Evolutionary conservation across 1,140 invertebrate genomes (phyloP), one percentile per base, ranked within the genome.

Genomic region (Orius laevigatus): DNA sequence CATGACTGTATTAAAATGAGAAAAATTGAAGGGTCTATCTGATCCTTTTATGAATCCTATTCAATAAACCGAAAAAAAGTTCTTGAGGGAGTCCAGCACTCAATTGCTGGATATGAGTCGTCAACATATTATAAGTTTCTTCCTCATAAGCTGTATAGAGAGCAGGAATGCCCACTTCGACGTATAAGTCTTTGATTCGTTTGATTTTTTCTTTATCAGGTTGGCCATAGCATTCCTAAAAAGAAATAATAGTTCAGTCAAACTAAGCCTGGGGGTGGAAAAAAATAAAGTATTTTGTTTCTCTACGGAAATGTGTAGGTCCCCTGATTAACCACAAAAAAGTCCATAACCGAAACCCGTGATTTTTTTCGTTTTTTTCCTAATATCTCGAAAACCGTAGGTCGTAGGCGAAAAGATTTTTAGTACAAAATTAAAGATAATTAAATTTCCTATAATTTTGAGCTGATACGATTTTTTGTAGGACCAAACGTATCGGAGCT

Each of bases 131-230:
- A 56, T 83, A 86, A 20, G 74, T 84, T 54, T 84, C 76, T 63
- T 92, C 85, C 68, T 94, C 90, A 56, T 86, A 94, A 15, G 79
- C 75, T 1, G 74, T 69, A 61, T 84, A 94, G 0, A 80, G 79
- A 34, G 79, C 72, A 18, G 78, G 74, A 15, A 95, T 59, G 51
- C 79, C 74, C 1, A 95, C 62, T 53, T 90, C 79, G 57, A 79
- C 74, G 59, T 88, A 95, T 1, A 94, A 62, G 33, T 76, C 63
- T 64, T 83, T 90, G 2, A 94, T 79, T 49, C 66, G 71, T 32
- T 70, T 66, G 9, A 87, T 72, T 57, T 81, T 78, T 42, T 74
- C 70, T 4, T 70, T 65, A 56, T 90, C 79, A 6, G 71, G 57
- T 19, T 65, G 64, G 2, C 85, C 89, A 62, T 93, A 95, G 61